phyloP scores from a whole-genome alignment of 1,140 invertebrate genomes.

The Drosophila baimaii region DNA sequence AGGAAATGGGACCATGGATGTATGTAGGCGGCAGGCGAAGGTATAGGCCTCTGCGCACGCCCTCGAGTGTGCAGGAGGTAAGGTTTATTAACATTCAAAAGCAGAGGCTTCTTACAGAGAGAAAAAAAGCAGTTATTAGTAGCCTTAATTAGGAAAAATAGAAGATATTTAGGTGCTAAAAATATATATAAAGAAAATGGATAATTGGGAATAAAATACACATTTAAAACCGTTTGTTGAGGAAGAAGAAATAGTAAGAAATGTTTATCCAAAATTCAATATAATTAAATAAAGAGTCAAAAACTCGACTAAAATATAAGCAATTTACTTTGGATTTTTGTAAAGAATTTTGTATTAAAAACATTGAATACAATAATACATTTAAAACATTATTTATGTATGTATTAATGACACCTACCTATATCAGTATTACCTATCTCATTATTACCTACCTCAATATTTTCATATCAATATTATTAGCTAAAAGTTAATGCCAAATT shows the following conservation, averaged over 20 bases:
- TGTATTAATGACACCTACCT: neutral
- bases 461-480: neutral
- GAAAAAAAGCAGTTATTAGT: no score
- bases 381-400: no score
- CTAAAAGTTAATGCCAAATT: neutral
- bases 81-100: conserved; percentile 79
- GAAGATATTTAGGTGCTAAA: neutral
- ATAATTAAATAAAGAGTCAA: neutral
- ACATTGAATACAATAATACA: neutral
- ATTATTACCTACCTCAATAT: neutral
- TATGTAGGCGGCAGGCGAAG: neutral
- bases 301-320: no score
- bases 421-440: no score
- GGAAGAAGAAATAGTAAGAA: neutral
- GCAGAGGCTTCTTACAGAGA: conserved; percentile 17
- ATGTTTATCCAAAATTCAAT: neutral
- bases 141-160: neutral
- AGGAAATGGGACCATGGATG: neutral
- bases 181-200: conserved; percentile 8
- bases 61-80: conserved; percentile 37
- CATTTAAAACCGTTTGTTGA: neutral
- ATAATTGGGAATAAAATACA: neutral
- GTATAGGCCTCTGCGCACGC: conserved; percentile 52
- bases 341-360: neutral
- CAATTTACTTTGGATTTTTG: neutral